Conservation (phyloP, 2,888 invertebrate genomes). For the Thecocarcelia acutangulata region DNA sequence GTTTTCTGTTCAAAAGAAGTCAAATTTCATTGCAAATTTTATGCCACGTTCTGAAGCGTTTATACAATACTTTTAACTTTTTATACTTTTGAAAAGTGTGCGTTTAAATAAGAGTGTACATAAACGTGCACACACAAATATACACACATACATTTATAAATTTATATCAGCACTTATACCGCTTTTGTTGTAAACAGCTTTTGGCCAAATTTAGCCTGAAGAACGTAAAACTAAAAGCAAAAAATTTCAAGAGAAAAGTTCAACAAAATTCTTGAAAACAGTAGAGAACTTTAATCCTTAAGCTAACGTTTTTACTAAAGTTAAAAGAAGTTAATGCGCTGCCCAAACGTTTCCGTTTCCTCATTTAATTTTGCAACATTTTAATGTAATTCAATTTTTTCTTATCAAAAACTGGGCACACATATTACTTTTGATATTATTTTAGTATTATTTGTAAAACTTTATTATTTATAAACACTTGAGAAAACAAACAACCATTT, state of each 20-base stretch:
- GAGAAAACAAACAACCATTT: too few relatives aligned
- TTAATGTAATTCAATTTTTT: background rate
- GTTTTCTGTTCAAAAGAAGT: background rate
- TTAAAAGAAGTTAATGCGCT: slow-evolving; percentile 26
- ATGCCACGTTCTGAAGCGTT: slow-evolving; percentile 53
- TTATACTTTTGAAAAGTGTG: background rate
- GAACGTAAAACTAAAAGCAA: background rate
- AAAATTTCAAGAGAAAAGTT: background rate
- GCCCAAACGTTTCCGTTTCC: background rate
- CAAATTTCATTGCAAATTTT: slow-evolving; percentile 51
- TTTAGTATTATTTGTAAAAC: background rate
- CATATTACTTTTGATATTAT: background rate
- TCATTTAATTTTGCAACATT: background rate
- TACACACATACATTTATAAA: background rate
- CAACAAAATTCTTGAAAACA: slow-evolving; percentile 8
- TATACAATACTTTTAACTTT: slow-evolving; percentile 11
- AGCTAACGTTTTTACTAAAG: slow-evolving; percentile 29
- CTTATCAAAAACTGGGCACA: background rate
- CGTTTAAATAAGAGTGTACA: background rate
- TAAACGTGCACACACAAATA: background rate
- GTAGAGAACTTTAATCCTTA: slow-evolving; percentile 29
- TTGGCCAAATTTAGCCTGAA: background rate
- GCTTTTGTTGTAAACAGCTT: slow-evolving; percentile 45
- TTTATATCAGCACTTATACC: slow-evolving; percentile 30
- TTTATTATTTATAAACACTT: slow-evolving; percentile 3